These are phyloP conservation scores for Himalopsyche phryganea DNA, from an alignment of 1,140 invertebrate species.

Conservation along the genomic window DNA sequence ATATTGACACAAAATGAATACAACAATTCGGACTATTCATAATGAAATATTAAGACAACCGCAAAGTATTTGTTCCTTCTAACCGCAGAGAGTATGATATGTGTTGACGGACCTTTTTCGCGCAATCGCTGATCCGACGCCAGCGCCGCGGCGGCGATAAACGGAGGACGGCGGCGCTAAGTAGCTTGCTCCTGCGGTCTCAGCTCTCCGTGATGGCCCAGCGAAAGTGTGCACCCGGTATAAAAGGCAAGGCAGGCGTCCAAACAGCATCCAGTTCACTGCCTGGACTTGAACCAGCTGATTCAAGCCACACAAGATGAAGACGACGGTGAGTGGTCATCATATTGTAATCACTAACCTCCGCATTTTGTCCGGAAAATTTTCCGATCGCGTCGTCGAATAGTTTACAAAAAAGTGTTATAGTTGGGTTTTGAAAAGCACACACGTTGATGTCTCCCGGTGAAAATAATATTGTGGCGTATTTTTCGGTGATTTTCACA, in stretches of 20 bases:
- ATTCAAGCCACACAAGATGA: conserved; percentile 38
- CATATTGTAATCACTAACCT: conserved; percentile 1
- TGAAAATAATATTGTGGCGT: too few species aligned
- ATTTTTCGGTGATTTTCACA: not conserved
- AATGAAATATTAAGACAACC: too few species aligned
- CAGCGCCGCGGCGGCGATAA: conserved; percentile 10
- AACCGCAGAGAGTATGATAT: too few species aligned
- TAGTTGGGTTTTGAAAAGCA: not conserved
- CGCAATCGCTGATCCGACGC: not conserved
- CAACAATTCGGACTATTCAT: too few species aligned
- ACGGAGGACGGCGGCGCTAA: conserved; percentile 4
- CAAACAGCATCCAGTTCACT: conserved; percentile 67
- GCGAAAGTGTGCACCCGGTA: conserved; percentile 51
- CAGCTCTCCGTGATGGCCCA: not conserved
- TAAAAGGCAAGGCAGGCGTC: conserved; percentile 59
- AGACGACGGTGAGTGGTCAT: conserved; percentile 44
- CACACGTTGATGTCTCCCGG: not conserved
- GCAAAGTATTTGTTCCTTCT: too few species aligned
- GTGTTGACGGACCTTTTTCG: too few species aligned
- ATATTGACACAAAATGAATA: too few species aligned
- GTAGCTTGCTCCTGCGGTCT: conserved; percentile 7
- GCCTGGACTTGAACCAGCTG: conserved; percentile 54
- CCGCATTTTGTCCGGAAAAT: not conserved
- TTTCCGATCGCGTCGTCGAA: not conserved
- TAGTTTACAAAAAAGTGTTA: not conserved